A percentile compares a stretch with the other conserved stretches of the same genome.
Evolutionary conservation across 2,888 invertebrate species (phyloP).

Genomic region (Ctena decussata): DNA sequence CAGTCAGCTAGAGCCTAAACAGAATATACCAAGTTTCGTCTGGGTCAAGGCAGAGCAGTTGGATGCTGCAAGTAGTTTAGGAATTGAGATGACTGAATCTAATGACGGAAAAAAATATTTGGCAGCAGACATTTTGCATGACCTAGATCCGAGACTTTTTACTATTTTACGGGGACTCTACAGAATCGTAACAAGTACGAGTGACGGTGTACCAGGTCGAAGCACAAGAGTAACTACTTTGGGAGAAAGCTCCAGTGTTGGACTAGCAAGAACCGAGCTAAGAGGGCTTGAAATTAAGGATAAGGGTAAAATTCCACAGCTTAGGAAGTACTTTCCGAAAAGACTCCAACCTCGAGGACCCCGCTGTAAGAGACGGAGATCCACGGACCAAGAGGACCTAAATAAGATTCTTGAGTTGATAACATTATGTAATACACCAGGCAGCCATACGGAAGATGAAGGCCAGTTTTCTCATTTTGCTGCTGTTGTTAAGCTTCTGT

Average conservation of each 20-base stretch:
- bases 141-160: constrained; percentile 45
- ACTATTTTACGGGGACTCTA: constrained; percentile 46
- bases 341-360: background rate
- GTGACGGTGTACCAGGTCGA: constrained; percentile 36
- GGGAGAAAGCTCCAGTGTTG: constrained; percentile 45
- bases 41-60: constrained; percentile 41
- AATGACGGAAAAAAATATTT: constrained; percentile 29
- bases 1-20: constrained; percentile 37
- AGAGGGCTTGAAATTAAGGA: constrained; percentile 32
- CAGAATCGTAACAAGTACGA: constrained; percentile 17
- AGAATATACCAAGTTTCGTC: constrained; percentile 61
- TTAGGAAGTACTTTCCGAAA: background rate
- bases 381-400: constrained; percentile 19
- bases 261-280: constrained; percentile 38
- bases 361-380: background rate
- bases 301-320: background rate
- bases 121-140: constrained; percentile 34
- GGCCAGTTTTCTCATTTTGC: constrained; percentile 37
- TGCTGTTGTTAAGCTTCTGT: constrained; percentile 15
- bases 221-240: constrained; percentile 30
- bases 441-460: background rate
- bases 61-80: background rate
- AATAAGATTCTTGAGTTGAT: constrained; percentile 32
- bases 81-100: background rate
- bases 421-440: constrained; percentile 7